Evolutionary conservation across 2,797 vertebrate genomes (phyloP), one percentile per base, ranked within the genome.

Genomic region (Merluccius polli): DNA sequence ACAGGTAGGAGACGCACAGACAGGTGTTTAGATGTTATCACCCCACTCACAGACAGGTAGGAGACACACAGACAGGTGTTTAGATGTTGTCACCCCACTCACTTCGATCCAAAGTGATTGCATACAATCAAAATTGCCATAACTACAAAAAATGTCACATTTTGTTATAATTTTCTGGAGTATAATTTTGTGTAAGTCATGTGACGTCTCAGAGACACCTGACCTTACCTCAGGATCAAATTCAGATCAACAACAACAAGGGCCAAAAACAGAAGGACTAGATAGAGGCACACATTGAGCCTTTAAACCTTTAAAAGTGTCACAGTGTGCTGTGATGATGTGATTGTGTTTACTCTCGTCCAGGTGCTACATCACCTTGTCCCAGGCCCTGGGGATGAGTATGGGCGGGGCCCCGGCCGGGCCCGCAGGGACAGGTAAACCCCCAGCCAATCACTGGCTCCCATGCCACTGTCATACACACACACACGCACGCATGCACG

Each of bases 341-440:
- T 36, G 9, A n/a, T n/a, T n/a, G 33, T 65, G n/a, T 68, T 13
- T 29, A 5, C 11, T 68, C 24, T 30, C n/a, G 29, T 67, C 27
- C 87, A 95, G 95, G 87, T 95, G 95, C 81, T 95, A 95, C 82
- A 95, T 95, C 81, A 95, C 94, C 13, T 83, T 95, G 77, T 89
- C 95, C 30, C 95, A 95, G 86, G 95, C 94, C 3, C 84, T 95
- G 77, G 92, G 94, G 63, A 95, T 95, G 95, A 94, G 93, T 63
- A 94, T 95, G 94, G 95, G 95, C 12, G 95, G 94, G 72, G 94
- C 94, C 73, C 95, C 95, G 3, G 95, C 94, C 2, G 95, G 95
- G 36, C 94, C 95, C 0, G 95, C 95, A 6, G 95, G 95, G n/a
- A 90, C 90, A 4, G 89, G 88, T 88, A 75, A 71, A n/a, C 52